phyloP scores from a whole-genome alignment of 2,888 invertebrate species.

The Sphinx pinastri region DNA sequence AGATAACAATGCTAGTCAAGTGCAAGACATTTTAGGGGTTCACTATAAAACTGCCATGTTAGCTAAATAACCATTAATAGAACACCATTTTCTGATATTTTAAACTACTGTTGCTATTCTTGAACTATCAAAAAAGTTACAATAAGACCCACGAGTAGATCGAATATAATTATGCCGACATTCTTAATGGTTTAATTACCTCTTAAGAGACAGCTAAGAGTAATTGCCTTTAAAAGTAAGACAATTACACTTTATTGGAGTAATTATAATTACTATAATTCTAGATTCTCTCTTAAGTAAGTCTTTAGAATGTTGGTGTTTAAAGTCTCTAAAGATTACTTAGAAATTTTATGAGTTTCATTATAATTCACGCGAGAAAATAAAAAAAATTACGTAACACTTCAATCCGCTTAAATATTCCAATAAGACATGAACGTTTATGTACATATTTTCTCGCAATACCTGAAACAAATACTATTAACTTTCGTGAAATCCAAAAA shows the following conservation, averaged over 20 bases:
- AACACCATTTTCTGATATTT: too few relatives aligned
- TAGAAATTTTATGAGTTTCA: not conserved
- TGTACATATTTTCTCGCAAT: too few relatives aligned
- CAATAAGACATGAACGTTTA: too few relatives aligned
- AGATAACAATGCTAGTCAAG: too few relatives aligned
- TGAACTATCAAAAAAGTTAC: too few relatives aligned
- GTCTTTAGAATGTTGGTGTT: not conserved
- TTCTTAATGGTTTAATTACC: not conserved
- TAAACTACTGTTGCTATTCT: too few relatives aligned
- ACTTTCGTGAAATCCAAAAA: conserved; percentile 13
- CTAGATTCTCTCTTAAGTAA: not conserved
- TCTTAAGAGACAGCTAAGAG: not conserved
- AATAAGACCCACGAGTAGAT: not conserved
- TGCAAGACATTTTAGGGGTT: too few relatives aligned
- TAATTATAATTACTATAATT: not conserved
- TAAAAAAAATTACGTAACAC: not conserved
- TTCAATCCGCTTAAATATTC: too few relatives aligned
- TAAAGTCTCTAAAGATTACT: not conserved
- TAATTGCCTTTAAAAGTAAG: not conserved
- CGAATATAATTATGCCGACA: not conserved
- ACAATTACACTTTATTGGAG: not conserved
- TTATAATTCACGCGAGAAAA: not conserved
- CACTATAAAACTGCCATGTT: too few relatives aligned
- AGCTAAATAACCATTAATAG: too few relatives aligned
- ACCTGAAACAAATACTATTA: too few relatives aligned